Conservation (phyloP, 2,888 invertebrate genomes). For the Slavum lentiscoides region DNA sequence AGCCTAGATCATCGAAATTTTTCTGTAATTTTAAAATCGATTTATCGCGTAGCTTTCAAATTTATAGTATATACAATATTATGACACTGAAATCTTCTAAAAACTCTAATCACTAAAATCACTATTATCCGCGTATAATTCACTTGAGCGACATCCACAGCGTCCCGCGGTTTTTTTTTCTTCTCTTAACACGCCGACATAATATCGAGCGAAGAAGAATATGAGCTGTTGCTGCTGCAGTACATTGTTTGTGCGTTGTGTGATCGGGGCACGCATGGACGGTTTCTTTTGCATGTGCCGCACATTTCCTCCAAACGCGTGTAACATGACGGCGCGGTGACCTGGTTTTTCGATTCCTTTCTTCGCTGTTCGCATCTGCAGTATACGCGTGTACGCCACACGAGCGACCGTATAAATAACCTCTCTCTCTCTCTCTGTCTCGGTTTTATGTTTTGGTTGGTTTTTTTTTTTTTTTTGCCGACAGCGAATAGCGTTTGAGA, state of each 20-base stretch:
- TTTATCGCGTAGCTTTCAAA: no score
- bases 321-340: slow-evolving; percentile 50
- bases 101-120: no score
- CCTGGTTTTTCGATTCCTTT: slow-evolving; percentile 45
- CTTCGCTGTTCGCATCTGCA: slow-evolving; percentile 19
- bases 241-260: no score
- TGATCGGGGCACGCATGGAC: slow-evolving; percentile 33
- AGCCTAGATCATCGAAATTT: no score
- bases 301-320: slow-evolving; percentile 30
- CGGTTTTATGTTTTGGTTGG: background rate
- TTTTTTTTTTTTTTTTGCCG: background rate
- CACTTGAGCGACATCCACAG: no score
- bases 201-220: slow-evolving; percentile 17
- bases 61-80: no score
- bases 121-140: no score
- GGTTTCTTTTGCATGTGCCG: slow-evolving; percentile 44
- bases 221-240: background rate
- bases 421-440: slow-evolving; percentile 19
- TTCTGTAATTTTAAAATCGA: no score
- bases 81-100: no score
- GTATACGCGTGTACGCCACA: background rate
- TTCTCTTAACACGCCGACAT: background rate
- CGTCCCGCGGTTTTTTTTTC: no score
- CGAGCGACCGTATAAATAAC: slow-evolving; percentile 28
- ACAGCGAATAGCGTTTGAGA: background rate